phyloP scores from a whole-genome alignment of 2,113 vertebrate species.

The Dendrocopos noguchii region DNA sequence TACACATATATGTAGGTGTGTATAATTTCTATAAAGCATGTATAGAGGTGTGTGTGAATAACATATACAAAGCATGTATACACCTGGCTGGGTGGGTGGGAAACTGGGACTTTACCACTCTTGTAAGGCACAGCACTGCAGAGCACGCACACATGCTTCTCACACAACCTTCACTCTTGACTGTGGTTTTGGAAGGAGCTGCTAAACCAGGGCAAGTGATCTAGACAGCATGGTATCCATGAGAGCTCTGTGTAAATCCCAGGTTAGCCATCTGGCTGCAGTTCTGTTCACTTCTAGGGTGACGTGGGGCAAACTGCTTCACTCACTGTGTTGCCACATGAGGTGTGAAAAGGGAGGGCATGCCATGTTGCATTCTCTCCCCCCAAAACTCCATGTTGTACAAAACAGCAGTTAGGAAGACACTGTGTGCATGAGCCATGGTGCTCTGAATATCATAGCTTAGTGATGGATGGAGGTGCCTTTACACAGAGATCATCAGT shows the following conservation, averaged over 20 bases:
- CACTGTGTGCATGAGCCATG: background rate
- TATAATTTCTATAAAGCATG: background rate
- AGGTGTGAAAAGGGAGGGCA: background rate
- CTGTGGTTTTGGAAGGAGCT: background rate
- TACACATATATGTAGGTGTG: rapidly evolving
- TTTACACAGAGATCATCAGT: background rate
- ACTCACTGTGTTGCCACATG: background rate
- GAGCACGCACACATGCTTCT: background rate
- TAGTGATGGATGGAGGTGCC: background rate
- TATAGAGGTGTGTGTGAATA: rapidly evolving
- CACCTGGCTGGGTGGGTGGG: background rate
- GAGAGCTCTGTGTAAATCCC: rapidly evolving
- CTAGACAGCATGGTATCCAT: background rate
- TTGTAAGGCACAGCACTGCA: background rate
- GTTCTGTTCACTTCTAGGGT: background rate
- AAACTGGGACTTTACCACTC: background rate
- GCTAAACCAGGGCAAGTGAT: background rate
- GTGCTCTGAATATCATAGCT: background rate
- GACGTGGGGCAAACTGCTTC: background rate
- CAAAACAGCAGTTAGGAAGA: background rate
- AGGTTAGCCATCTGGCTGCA: background rate
- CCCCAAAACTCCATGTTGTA: background rate
- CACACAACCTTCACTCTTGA: background rate
- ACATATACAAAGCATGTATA: background rate
- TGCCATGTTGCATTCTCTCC: background rate